phyloP scores from a whole-genome alignment of 2,888 invertebrate genomes.

The Plagiodera versicolora region DNA sequence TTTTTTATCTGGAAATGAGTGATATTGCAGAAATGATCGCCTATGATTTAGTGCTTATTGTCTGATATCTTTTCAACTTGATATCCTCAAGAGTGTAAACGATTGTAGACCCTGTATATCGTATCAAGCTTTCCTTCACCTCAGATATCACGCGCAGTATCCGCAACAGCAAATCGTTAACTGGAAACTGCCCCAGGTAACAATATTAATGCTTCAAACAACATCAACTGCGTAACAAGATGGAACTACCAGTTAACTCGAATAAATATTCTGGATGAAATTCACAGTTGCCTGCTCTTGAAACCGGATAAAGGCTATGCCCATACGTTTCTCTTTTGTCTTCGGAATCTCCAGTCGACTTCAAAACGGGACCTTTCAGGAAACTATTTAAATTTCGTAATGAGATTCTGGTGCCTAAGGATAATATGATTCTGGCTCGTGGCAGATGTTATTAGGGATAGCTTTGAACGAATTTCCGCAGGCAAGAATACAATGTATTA shows the following conservation, averaged over 20 bases:
- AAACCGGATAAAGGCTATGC: conserved; percentile 7
- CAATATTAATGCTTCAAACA: conserved; percentile 6
- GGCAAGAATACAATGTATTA: conserved; percentile 5
- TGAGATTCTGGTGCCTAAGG: conserved; percentile 18
- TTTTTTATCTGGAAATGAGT: no score
- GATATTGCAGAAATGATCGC: no score
- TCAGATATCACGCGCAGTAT: not conserved
- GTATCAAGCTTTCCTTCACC: not conserved
- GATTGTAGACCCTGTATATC: not conserved
- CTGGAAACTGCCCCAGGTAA: conserved; percentile 5
- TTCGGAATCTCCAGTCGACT: conserved; percentile 13
- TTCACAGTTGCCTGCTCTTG: conserved; percentile 12
- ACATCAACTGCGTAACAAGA: not conserved
- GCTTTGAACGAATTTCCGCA: conserved; percentile 15
- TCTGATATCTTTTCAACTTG: no score
- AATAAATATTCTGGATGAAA: conserved; percentile 6
- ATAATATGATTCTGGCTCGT: conserved; percentile 19
- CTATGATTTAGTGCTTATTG: no score
- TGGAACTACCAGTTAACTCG: not conserved
- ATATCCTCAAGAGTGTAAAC: no score
- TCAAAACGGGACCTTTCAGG: conserved; percentile 18
- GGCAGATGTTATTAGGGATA: conserved; percentile 16
- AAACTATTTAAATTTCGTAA: conserved; percentile 23
- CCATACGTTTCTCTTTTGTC: conserved; percentile 16
- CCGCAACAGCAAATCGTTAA: not conserved